A percentile compares a stretch with the other conserved stretches of the same genome.
phyloP scores from a whole-genome alignment of 2,888 invertebrate species.

The Synergus japonicus region DNA sequence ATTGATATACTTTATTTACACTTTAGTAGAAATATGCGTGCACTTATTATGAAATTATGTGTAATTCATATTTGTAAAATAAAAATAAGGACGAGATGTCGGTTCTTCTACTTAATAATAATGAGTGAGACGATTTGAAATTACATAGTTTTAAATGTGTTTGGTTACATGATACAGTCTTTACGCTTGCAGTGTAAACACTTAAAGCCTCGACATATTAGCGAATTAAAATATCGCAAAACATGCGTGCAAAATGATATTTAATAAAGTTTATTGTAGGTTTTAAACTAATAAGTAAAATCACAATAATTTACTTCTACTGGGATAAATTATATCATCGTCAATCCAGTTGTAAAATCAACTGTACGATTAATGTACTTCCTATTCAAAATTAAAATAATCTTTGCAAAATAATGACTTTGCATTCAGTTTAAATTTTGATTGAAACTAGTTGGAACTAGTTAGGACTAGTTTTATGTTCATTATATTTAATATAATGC shows the following conservation, averaged over 20 bases:
- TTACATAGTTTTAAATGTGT: not conserved
- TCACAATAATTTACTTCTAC: not conserved
- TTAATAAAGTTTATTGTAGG: not conserved
- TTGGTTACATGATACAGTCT: conserved; percentile 6
- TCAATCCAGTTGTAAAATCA: not conserved
- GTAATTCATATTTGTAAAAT: not conserved
- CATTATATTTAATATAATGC: no score
- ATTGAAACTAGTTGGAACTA: no score
- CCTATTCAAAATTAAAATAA: no score
- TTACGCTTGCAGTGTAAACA: not conserved
- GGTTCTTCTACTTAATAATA: not conserved
- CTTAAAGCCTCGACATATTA: not conserved
- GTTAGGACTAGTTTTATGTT: no score
- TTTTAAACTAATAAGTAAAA: not conserved
- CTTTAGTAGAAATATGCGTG: not conserved
- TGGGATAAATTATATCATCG: not conserved
- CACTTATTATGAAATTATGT: not conserved
- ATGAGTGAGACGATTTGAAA: not conserved
- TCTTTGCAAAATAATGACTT: no score
- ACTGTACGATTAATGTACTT: no score
- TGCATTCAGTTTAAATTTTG: no score
- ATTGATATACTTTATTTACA: not conserved
- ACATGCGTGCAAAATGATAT: not conserved
- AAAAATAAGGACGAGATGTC: not conserved
- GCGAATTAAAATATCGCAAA: not conserved